Evolutionary conservation across 1,140 invertebrate species (phyloP), one percentile per base, ranked within the genome.

Genomic region (Drosophila ercepeae): DNA sequence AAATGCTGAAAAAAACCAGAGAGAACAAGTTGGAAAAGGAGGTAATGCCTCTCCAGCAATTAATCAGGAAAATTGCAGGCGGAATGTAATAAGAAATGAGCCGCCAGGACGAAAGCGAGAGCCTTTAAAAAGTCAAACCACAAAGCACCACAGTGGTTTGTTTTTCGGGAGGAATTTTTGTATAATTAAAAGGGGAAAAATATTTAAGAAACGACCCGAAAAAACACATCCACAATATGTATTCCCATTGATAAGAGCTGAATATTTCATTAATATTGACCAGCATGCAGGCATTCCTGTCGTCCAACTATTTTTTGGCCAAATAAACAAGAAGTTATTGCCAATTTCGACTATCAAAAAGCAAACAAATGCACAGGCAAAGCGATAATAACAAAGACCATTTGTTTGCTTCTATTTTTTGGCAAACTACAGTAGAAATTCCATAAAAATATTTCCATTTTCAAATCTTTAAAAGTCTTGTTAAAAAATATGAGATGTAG

Each of bases 61-160:
- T 81, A 79, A 79, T 79, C 77, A 79, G 77, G 19, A 59, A 72
- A 79, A 81, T 75, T 81, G 76, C 63, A 45, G 60, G 39, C 60
- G 39, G 48, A 36, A 51, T 53, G 53, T 53, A 67, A 67, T 67
- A 67, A 67, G 39, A 79, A 69, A 75, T 58, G 76, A 70, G 57
- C 57, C 72, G 34, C 1, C 36, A 39, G 32, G 9, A 25, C 14
- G 42, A 11, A 32, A 1, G 29, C 29, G 29, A 21, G n/a, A 19
- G 29, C 34, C 59, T 44, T 64, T 44, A 27, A 34, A 44, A 52
- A 67, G 46, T 53, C 63, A 45, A 65, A 16, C 63, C 63, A 45
- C 46, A 53, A 16, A 27, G 9, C 58, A 27, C n/a, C n/a, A n/a
- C n/a, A n/a, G n/a, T n/a, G n/a, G n/a, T n/a, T n/a, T n/a, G n/a